These are phyloP conservation scores for Agrypnus murinus DNA, from an alignment of 2,888 invertebrate genomes.

Conservation along the genomic window DNA sequence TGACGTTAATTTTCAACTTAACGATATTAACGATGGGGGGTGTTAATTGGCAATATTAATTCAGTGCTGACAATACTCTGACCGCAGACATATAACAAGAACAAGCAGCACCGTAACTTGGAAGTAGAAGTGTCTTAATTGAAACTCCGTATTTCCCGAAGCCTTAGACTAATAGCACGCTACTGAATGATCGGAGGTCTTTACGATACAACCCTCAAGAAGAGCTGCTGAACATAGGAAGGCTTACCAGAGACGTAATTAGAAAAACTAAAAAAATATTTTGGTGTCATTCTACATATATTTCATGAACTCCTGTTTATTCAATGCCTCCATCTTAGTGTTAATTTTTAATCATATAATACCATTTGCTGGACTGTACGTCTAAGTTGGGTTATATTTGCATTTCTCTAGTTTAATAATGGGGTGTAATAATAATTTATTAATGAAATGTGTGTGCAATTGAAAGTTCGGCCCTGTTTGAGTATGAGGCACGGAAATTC, in stretches of 20 bases:
- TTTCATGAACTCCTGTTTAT: too few relatives aligned
- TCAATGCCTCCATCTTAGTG: too few relatives aligned
- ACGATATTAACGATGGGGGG: too few relatives aligned
- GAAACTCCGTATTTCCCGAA: slow-evolving; percentile 45
- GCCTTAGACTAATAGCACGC: slow-evolving; percentile 37
- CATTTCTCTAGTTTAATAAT: slow-evolving; percentile 16
- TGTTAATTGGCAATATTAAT: slow-evolving; percentile 45
- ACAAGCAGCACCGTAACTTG: slow-evolving; percentile 39
- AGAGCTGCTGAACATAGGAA: slow-evolving; percentile 17
- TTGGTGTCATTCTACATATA: too few relatives aligned
- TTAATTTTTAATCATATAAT: too few relatives aligned
- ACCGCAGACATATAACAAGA: slow-evolving; percentile 48
- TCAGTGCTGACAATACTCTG: slow-evolving; percentile 40
- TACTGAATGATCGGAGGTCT: slow-evolving; percentile 43
- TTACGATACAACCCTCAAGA: slow-evolving; percentile 33
- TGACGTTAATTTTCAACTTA: too few relatives aligned
- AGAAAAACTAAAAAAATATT: too few relatives aligned
- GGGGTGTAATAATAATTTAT: slow-evolving; percentile 10
- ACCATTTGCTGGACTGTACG: too few relatives aligned
- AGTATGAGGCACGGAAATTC: slow-evolving; percentile 37
- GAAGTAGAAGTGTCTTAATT: slow-evolving; percentile 47
- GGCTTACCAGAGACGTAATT: neutral
- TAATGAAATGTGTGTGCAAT: slow-evolving; percentile 37
- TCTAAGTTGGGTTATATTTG: too few relatives aligned
- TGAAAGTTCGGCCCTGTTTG: slow-evolving; percentile 43